These are phyloP conservation scores for Xerus inauris DNA, from an alignment of 2,113 vertebrate species.

Conservation along the genomic window DNA sequence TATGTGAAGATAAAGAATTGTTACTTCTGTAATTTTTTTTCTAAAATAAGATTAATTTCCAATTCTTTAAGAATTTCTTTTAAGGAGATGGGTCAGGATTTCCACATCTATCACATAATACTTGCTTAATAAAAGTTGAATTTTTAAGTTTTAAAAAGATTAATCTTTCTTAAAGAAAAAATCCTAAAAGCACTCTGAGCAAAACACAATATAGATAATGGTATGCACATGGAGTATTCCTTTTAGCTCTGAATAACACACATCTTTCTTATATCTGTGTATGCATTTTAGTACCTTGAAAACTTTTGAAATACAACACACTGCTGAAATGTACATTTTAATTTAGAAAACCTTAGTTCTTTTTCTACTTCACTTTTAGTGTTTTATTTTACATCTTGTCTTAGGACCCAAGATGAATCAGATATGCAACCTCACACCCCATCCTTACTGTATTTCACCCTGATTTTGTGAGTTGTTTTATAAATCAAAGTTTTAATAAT, in stretches of 20 bases:
- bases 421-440: neutral
- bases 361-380: neutral
- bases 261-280: neutral
- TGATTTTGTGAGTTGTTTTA: neutral
- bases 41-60: neutral
- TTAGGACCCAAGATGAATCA: neutral
- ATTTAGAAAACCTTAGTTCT: neutral
- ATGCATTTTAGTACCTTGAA: neutral
- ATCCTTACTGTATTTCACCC: neutral
- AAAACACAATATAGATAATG: neutral
- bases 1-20: neutral
- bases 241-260: neutral
- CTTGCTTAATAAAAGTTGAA: neutral
- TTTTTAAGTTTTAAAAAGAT: neutral
- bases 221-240: neutral
- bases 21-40: neutral
- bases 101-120: neutral
- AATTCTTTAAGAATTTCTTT: constrained; percentile 19
- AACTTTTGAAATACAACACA: neutral
- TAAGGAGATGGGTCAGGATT: neutral
- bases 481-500: neutral
- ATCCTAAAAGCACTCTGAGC: neutral
- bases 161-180: neutral
- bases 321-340: neutral
- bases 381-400: neutral